Evolutionary conservation across 2,797 vertebrate species (phyloP), one percentile per base, ranked within the genome.

Genomic region (Cuniculus paca): DNA sequence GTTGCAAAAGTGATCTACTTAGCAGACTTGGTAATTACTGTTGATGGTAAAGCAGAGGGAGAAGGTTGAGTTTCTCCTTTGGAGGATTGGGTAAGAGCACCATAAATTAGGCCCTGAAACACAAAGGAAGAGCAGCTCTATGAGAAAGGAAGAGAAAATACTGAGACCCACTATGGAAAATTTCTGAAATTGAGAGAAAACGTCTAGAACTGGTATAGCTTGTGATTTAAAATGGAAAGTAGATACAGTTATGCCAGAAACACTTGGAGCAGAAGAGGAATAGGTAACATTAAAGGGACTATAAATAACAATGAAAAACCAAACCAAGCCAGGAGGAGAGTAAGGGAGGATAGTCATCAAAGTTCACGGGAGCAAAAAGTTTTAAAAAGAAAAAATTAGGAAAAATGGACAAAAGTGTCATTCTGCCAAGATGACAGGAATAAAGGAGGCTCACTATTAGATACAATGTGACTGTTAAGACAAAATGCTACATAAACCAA

Each of bases 101-200:
- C 39, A 63, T 81, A 88, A 87, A 58, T 87, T 85, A 61, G 45
- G 42, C 45, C 42, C 28, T 45, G 80, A 91, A 92, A 89, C 60
- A 58, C 52, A 31, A 84, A 54, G 10, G 17, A 83, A 91, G 45
- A 70, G 13, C 52, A 89, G 5, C 39, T 42, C 81, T 63, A 17
- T 86, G 54, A 95, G 19, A 4, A 94, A 70, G 45, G 28, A 86
- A 75, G 39, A 74, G 65, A 96, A 34, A 85, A 84, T 89, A 77
- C 7, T 60, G 65, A 91, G 58, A 75, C 63, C 31, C 28, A 50
- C 77, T 80, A 81, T 61, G 31, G n/a, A 89, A 34, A 94, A 68
- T 61, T 81, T 63, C 60, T 77, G 89, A 85, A 89, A 81, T 36
- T 60, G 75, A 94, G 17, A 82, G 45, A 61, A 85, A 75, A 74